Base-by-base conservation (phyloP, 2,888 invertebrate species). In the Sinelater perroti region DNA sequence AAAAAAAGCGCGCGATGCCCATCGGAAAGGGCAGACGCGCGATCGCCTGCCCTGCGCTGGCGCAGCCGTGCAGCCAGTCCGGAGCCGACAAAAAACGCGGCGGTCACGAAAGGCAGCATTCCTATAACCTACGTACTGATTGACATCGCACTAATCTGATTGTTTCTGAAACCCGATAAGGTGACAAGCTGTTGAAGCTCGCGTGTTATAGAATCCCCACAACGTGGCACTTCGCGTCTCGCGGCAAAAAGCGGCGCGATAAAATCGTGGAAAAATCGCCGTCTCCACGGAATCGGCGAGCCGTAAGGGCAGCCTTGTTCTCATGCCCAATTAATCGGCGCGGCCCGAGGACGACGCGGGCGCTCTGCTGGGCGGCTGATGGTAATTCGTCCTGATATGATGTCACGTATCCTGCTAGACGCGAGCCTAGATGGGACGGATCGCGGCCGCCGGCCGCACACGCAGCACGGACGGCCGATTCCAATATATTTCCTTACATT, bases 301-400 rank as follows among this genome's bases (percentile, higher is more conserved):
- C 58, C 60, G 64, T 54, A 57, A 59, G 59, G 56, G 62, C 59
- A 59, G 57, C 63, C 61, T 65, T 62, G 57, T 63, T 46, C 62
- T 67, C 64, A 68, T 62, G 59, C 57, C 55, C 60, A 64, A 68
- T 67, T 66, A 68, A 66, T 62, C 63, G 58, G n/a, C n/a, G n/a
- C n/a, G n/a, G n/a, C n/a, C n/a, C n/a, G n/a, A n/a, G n/a, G 46
- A 60, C 50, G 46, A 13, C 33, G 26, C 30, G 33, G 53, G 50
- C 56, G 52, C 49, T 55, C 49, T 50, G 55, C 50, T 54, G 60
- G 51, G 51, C 63, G 40, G 55, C 60, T 69, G 67, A 69, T 62
- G 67, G 63, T 69, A 65, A 68, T 69, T 66, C 67, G 62, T 62
- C 60, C 58, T 62, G 69, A 69, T 66, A 61, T 62, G 62, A 63